Conservation (phyloP, 2,888 invertebrate genomes). For the Drosophila cognata region DNA sequence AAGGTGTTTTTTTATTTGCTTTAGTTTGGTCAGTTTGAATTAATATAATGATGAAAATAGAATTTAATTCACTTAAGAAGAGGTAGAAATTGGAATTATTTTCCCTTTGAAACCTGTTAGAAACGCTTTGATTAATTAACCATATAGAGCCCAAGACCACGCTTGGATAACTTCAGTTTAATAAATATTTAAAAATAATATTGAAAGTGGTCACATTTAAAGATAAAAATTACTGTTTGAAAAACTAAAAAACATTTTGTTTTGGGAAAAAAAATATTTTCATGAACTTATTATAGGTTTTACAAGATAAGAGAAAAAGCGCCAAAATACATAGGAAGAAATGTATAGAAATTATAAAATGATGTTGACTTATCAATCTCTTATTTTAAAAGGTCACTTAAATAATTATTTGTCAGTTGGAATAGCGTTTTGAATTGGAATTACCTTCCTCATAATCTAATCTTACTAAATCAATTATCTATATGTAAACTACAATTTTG, state of each 20-base stretch:
- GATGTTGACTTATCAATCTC: background rate
- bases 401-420: background rate
- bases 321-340: background rate
- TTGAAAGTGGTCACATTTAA: background rate
- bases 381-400: background rate
- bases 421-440: background rate
- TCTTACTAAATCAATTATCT: background rate
- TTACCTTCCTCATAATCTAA: background rate
- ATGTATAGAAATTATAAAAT: background rate
- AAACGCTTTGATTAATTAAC: background rate
- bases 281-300: background rate
- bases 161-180: background rate
- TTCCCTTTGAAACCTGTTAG: background rate
- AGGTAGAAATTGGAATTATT: background rate
- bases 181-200: background rate
- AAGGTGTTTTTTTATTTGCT: background rate
- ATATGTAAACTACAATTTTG: background rate
- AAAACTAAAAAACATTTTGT: background rate
- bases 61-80: background rate
- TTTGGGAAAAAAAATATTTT: background rate
- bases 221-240: background rate
- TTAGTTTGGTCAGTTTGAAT: background rate
- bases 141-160: background rate
- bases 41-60: background rate
- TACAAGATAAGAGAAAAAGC: background rate